Conservation (phyloP, 35 echinoderm and acorn worm genomes). For the Apostichopus japonicus region DNA sequence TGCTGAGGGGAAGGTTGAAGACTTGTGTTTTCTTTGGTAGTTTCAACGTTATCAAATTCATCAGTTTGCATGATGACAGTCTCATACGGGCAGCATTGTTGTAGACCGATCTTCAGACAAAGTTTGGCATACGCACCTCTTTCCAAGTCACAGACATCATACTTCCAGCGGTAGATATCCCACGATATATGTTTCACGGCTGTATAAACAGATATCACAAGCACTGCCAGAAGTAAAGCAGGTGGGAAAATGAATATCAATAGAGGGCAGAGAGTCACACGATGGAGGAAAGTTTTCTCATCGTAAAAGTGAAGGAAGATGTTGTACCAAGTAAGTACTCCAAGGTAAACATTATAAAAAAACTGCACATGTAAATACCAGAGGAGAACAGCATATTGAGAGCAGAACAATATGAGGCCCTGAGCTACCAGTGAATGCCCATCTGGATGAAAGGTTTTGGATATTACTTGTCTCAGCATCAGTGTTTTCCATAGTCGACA, state of each 20-base stretch:
- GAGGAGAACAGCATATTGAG: slow-evolving; percentile 59
- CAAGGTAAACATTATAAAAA: slow-evolving; percentile 70
- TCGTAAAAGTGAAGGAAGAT: slow-evolving; percentile 83
- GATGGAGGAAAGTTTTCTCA: slow-evolving; percentile 68
- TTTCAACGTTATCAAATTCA: slow-evolving; percentile 63
- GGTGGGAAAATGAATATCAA: slow-evolving; percentile 75
- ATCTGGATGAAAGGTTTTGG: background rate
- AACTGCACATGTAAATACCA: slow-evolving; percentile 70
- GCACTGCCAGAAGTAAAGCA: slow-evolving; percentile 38
- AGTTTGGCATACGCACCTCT: slow-evolving; percentile 80
- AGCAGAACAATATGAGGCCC: slow-evolving; percentile 80
- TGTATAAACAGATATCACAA: slow-evolving; percentile 62
- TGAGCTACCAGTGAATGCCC: background rate
- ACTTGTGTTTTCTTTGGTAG: slow-evolving; percentile 67
- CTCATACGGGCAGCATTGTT: slow-evolving; percentile 81
- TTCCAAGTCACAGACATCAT: slow-evolving; percentile 68
- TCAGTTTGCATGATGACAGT: slow-evolving; percentile 68
- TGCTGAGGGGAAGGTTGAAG: slow-evolving; percentile 52
- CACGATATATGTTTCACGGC: slow-evolving; percentile 67
- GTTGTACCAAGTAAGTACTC: slow-evolving; percentile 85
- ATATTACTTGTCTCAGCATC: background rate
- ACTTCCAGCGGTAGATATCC: slow-evolving; percentile 61
- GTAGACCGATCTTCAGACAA: slow-evolving; percentile 65
- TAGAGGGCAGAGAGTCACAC: slow-evolving; percentile 73
- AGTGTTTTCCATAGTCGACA: background rate